phyloP scores from a whole-genome alignment of 2,113 vertebrate species.

The Labeo rohita region DNA sequence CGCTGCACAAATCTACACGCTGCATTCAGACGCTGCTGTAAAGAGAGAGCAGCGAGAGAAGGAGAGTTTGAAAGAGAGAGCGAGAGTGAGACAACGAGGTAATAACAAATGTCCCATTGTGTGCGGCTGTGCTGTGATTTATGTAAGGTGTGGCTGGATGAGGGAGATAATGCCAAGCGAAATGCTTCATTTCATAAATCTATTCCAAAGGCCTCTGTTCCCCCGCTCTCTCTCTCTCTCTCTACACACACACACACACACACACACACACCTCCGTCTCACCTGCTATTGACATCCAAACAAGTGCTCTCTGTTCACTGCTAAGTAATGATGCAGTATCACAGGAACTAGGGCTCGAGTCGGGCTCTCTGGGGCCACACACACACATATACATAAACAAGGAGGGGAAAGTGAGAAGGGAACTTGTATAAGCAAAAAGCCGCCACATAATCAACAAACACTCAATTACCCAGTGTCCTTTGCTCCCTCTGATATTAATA shows the following conservation, averaged over 20 bases:
- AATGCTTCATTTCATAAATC: slow-evolving; percentile 93
- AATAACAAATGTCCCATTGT: slow-evolving; percentile 80
- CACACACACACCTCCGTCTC: slow-evolving; percentile 84
- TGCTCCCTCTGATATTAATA: slow-evolving; percentile 66
- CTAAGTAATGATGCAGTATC: slow-evolving; percentile 79
- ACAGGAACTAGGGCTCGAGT: slow-evolving; percentile 66
- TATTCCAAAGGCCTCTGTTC: slow-evolving; percentile 73
- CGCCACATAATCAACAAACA: slow-evolving; percentile 78
- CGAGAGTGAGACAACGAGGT: slow-evolving; percentile 52
- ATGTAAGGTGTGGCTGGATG: slow-evolving; percentile 85
- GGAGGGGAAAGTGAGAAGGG: slow-evolving; percentile 27
- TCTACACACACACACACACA: slow-evolving; percentile 40
- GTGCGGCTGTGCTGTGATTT: slow-evolving; percentile 81
- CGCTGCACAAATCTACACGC: background rate
- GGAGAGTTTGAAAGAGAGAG: slow-evolving; percentile 27
- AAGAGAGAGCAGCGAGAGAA: slow-evolving; percentile 25
- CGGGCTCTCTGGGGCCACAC: slow-evolving; percentile 71
- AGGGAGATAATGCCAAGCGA: slow-evolving; percentile 89
- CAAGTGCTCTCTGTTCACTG: slow-evolving; percentile 77
- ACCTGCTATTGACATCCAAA: slow-evolving; percentile 81
- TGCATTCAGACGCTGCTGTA: background rate
- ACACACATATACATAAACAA: slow-evolving; percentile 12
- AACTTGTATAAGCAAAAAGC: slow-evolving; percentile 75
- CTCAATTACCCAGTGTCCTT: slow-evolving; percentile 73
- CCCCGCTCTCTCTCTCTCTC: slow-evolving; percentile 62